Conservation (phyloP, 2,888 invertebrate genomes). For the Pycnomerus fuliginosus region DNA sequence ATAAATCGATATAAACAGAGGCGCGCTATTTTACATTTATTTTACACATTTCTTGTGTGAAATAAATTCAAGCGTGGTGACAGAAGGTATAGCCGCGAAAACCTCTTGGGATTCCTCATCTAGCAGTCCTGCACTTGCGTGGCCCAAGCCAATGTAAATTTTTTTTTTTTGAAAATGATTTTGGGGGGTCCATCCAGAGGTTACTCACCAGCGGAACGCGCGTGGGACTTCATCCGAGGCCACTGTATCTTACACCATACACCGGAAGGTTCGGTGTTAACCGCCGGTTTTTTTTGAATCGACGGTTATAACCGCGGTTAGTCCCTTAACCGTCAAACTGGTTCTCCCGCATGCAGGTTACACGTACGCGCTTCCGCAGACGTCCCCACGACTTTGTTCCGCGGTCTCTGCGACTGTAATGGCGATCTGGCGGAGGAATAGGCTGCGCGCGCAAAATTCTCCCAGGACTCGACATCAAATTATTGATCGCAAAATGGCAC, state of each 20-base stretch:
- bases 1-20: too few relatives aligned
- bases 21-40: too few relatives aligned
- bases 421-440: slow-evolving; percentile 38
- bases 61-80: too few relatives aligned
- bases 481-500: slow-evolving; percentile 46
- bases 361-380: slow-evolving; percentile 32
- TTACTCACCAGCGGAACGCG: slow-evolving; percentile 44
- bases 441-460: slow-evolving; percentile 41
- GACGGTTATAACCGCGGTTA: slow-evolving; percentile 9
- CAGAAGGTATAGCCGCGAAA: too few relatives aligned
- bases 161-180: too few relatives aligned
- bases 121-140: too few relatives aligned
- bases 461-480: slow-evolving; percentile 45
- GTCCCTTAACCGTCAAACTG: slow-evolving; percentile 19
- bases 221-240: slow-evolving; percentile 55
- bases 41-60: too few relatives aligned
- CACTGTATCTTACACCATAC: slow-evolving; percentile 54
- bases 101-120: too few relatives aligned
- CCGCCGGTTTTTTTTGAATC: slow-evolving; percentile 6
- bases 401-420: slow-evolving; percentile 46
- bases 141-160: too few relatives aligned
- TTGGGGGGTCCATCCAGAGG: neutral
- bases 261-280: slow-evolving; percentile 32
- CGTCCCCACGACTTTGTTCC: slow-evolving; percentile 40
- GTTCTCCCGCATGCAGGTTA: slow-evolving; percentile 40